Evolutionary conservation across 2,888 invertebrate genomes (phyloP).

Genomic region (Hirtodrosophila cameraria): DNA sequence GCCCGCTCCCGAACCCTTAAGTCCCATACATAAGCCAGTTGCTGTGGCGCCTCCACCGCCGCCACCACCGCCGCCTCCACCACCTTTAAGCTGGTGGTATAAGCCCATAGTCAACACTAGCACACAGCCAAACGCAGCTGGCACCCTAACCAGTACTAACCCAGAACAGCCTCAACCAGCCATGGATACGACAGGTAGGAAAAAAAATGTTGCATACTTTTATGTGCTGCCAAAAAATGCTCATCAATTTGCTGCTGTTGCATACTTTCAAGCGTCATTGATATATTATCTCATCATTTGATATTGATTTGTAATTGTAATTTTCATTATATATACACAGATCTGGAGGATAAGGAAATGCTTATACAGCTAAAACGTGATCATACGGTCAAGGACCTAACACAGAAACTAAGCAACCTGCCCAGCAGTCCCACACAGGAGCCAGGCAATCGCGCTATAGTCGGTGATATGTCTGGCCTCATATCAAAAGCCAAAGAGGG

Average conservation of each 20-base stretch:
- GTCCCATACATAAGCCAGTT: conserved; percentile 59
- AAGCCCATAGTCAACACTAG: conserved; percentile 41
- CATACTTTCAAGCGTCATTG: conserved; percentile 34
- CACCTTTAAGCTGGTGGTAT: conserved; percentile 77
- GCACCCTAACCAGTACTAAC: conserved; percentile 59
- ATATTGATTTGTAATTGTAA: background rate
- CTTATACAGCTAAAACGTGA: conserved; percentile 90
- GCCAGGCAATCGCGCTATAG: conserved; percentile 86
- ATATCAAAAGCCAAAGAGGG: conserved; percentile 97
- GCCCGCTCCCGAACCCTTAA: conserved; percentile 54
- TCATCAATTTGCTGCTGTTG: conserved; percentile 27
- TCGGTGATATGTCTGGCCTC: conserved; percentile 93
- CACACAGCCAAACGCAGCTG: conserved; percentile 46
- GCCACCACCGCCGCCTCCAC: conserved; percentile 81
- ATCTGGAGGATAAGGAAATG: conserved; percentile 87
- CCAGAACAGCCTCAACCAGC: conserved; percentile 31
- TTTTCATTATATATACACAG: conserved; percentile 66
- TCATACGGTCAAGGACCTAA: conserved; percentile 94
- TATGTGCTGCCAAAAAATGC: conserved; percentile 28
- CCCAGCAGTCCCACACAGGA: conserved; percentile 85
- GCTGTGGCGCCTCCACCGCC: conserved; percentile 46
- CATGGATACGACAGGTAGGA: conserved; percentile 60
- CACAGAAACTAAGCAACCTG: conserved; percentile 92
- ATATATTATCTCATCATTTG: background rate
- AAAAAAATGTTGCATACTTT: conserved; percentile 56